phyloP scores from a whole-genome alignment of 2,888 invertebrate species.

The Caenorhabditis sp. region DNA sequence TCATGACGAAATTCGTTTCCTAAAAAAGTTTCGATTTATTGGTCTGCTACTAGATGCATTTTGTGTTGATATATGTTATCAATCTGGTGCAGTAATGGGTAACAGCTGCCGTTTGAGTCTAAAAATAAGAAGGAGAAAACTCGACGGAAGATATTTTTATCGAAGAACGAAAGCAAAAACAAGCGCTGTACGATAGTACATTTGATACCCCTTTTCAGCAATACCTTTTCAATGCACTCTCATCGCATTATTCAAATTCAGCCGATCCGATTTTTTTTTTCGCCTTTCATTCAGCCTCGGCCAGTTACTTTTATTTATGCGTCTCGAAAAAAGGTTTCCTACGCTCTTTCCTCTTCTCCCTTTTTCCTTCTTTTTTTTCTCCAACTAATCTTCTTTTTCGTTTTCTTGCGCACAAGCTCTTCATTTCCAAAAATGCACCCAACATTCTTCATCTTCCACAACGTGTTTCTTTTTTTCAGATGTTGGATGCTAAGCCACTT shows the following conservation, averaged over 20 bases:
- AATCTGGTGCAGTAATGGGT: constrained; percentile 17
- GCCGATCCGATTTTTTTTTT: constrained; percentile 31
- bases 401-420: constrained; percentile 50
- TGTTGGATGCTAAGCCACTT: constrained; percentile 48
- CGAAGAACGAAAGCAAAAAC: constrained; percentile 34
- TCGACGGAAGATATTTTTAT: constrained; percentile 4
- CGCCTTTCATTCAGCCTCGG: constrained; percentile 6
- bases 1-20: neutral
- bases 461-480: constrained; percentile 31
- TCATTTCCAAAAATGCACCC: constrained; percentile 47
- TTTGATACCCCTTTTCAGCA: constrained; percentile 15
- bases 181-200: constrained; percentile 27
- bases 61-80: constrained; percentile 9
- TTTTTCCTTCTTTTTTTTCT: constrained; percentile 29
- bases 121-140: neutral
- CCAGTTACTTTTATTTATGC: constrained; percentile 43
- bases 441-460: constrained; percentile 1
- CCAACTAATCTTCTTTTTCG: constrained; percentile 52
- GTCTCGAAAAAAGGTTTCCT: constrained; percentile 38
- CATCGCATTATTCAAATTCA: constrained; percentile 59
- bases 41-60: neutral
- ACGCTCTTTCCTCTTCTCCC: constrained; percentile 26
- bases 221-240: constrained; percentile 13
- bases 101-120: constrained; percentile 38
- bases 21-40: neutral